Evolutionary conservation across 2,888 invertebrate species (phyloP), one percentile per base, ranked within the genome.

Genomic region (Chirona hameri): DNA sequence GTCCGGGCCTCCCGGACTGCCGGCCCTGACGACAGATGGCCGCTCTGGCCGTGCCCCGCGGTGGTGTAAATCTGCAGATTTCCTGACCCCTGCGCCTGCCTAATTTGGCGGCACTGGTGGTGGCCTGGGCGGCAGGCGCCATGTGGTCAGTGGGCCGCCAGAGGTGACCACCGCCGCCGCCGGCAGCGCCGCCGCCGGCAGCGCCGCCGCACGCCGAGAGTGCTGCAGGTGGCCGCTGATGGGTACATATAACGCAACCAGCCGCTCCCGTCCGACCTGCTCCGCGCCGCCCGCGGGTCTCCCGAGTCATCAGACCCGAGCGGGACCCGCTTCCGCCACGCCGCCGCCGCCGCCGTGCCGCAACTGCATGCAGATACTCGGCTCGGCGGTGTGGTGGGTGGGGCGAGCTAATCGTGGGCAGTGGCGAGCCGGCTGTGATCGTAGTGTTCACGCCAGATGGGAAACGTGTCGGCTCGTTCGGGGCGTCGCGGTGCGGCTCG

Each of bases 31-130:
- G 65, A n/a, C 65, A 65, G 65, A 65, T 65, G 65, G 65, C 27
- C 60, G 24, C 21, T 7, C 24, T 2, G 7, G 24, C 18, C 24
- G 21, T 18, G 24, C 60, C 60, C 24, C 12, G 65, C 39, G 65
- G 27, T 27, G n/a, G 27, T 60, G 65, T n/a, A 65, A 65, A 65
- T 65, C 65, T 65, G 65, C 65, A 65, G 65, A 65, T 65, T 65
- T 65, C n/a, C 60, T 60, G 65, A n/a, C 65, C 65, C n/a, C 65
- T 65, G 65, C 65, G 27, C 65, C 65, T 65, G 65, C 65, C 65
- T 65, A 65, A 65, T 65, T 65, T n/a, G 65, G 65, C 27, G 65
- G 27, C 65, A 1, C 12, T 21, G 21, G 7, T 12, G 21, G 57
- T 39, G 39, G 39, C 39, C 39, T 39, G 4, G 18, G 39, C 39